Evolutionary conservation across 2,113 vertebrate genomes (phyloP).

Genomic region (Hyla sarda): DNA sequence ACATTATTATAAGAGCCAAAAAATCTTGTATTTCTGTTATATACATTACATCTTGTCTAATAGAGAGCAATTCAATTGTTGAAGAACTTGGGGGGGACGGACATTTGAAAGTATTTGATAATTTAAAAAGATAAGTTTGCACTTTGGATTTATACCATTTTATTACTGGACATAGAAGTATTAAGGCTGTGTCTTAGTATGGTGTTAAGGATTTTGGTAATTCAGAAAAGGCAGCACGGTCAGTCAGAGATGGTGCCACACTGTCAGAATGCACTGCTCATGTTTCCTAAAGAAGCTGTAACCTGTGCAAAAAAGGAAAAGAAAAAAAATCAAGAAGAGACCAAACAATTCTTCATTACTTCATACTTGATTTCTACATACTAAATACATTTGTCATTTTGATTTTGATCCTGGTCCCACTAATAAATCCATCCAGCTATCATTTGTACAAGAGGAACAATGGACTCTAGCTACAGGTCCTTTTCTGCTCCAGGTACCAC

Average conservation of each 20-base stretch:
- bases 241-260: background rate
- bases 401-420: background rate
- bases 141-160: conserved; percentile 18
- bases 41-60: background rate
- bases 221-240: background rate
- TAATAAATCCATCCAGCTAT: background rate
- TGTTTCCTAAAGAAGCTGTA: background rate
- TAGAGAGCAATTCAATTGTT: background rate
- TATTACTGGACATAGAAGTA: conserved; percentile 15
- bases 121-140: background rate
- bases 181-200: conserved; percentile 22
- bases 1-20: background rate
- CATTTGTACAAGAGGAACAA: too few relatives aligned
- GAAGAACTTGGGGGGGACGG: background rate
- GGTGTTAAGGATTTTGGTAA: background rate
- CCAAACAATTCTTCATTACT: background rate
- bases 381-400: too few relatives aligned
- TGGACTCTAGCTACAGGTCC: too few relatives aligned
- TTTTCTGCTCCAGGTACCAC: too few relatives aligned
- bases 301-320: background rate
- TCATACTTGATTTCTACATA: too few relatives aligned
- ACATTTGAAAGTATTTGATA: background rate
- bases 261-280: background rate
- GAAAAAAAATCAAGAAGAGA: background rate
- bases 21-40: background rate